Evolutionary conservation across 2,888 invertebrate genomes (phyloP).

Genomic region (Gryllus longicercus): DNA sequence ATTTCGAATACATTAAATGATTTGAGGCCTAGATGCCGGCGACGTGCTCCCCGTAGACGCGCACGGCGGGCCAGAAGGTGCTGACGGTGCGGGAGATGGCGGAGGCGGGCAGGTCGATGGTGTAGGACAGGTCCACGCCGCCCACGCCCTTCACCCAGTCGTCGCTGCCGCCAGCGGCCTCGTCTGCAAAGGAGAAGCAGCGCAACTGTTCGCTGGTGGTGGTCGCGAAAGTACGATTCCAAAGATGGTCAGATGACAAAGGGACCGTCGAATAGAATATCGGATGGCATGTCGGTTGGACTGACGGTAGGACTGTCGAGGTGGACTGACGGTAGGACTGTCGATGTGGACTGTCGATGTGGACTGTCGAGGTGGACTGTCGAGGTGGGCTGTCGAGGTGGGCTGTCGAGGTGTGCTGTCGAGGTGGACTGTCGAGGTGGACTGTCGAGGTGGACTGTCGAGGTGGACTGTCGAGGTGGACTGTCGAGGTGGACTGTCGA

Average conservation of each 20-base stretch:
- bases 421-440: too few species aligned
- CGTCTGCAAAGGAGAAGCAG: conserved; percentile 44
- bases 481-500: too few species aligned
- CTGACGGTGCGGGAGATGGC: conserved; percentile 55
- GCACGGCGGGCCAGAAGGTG: conserved; percentile 60
- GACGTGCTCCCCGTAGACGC: conserved; percentile 46
- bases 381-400: too few species aligned
- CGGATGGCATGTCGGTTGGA: too few species aligned
- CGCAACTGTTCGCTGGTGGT: rapidly evolving
- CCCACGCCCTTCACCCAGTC: conserved; percentile 60
- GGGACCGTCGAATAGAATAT: background rate
- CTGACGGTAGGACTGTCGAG: too few species aligned
- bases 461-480: too few species aligned
- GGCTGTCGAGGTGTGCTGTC: too few species aligned
- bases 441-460: too few species aligned
- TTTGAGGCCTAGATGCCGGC: background rate
- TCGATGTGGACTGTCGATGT: too few species aligned
- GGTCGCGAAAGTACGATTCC: background rate
- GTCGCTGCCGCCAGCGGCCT: conserved; percentile 61
- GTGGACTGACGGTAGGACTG: too few species aligned
- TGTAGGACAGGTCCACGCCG: conserved; percentile 58
- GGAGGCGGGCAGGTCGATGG: conserved; percentile 55
- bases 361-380: too few species aligned
- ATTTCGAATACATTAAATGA: too few species aligned
- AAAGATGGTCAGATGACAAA: background rate